Conservation (phyloP, 1,140 invertebrate genomes). For the Brachionus asplanchnoidis region DNA sequence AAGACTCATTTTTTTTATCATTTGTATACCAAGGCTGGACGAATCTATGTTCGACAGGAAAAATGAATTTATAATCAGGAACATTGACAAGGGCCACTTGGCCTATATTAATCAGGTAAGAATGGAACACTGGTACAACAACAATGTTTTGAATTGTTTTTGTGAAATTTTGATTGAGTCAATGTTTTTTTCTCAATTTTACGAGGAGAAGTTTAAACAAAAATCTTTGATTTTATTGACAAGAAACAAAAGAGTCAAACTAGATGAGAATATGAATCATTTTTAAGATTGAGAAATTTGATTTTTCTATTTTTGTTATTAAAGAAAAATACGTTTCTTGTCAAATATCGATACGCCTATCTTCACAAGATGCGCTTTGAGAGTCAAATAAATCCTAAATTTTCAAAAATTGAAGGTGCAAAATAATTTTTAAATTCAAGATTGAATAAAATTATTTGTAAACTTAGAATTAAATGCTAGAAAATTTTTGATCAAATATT, state of each 20-base stretch:
- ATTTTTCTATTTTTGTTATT: slow-evolving; percentile 1
- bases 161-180: slow-evolving; percentile 41
- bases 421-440: neutral
- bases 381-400: neutral
- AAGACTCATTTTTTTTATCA: slow-evolving; percentile 7
- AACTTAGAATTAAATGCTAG: neutral
- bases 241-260: neutral
- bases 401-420: neutral
- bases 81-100: slow-evolving; percentile 24
- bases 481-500: too few species aligned
- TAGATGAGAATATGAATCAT: neutral
- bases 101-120: slow-evolving; percentile 26
- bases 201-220: neutral
- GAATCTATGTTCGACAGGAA: slow-evolving; percentile 3
- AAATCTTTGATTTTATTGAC: neutral
- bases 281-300: slow-evolving; percentile 21
- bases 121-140: slow-evolving; percentile 42
- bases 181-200: neutral
- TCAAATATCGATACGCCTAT: slow-evolving; percentile 4
- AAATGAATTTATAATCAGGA: neutral
- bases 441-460: neutral
- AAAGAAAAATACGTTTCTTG: neutral
- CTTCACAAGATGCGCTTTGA: neutral
- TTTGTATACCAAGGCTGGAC: slow-evolving; percentile 15
- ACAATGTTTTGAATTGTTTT: slow-evolving; percentile 5